Percentiles rank a stretch among this genome's conserved stretches.
Conservation (phyloP, 2,113 vertebrate species). For the Pseudopipra pipra region DNA sequence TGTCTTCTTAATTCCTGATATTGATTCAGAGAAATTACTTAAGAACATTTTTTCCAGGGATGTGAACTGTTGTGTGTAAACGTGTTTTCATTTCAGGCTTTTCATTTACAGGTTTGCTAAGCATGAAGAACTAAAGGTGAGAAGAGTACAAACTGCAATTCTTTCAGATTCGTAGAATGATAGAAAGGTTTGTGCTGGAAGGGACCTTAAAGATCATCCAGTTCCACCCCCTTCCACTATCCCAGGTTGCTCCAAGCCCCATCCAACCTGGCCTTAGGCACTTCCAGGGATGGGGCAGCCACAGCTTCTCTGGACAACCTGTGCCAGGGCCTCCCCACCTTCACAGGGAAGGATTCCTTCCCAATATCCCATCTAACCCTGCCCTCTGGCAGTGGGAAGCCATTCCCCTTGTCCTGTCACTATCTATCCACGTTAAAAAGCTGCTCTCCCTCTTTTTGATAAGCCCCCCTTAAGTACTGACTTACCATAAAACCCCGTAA, state of each 20-base stretch:
- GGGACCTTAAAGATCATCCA: not conserved
- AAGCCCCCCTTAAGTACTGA: not conserved
- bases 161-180: not conserved
- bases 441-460: not conserved
- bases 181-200: not conserved
- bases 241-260: not conserved
- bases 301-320: not conserved
- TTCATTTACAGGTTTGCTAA: constrained; percentile 1
- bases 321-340: not conserved
- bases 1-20: not conserved
- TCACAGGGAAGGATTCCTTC: not conserved
- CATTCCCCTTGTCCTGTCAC: not conserved
- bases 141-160: not conserved
- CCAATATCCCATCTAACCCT: not conserved
- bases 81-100: not conserved
- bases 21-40: not conserved
- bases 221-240: not conserved
- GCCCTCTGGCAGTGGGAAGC: not conserved
- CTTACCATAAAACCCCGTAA: not conserved
- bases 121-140: not conserved
- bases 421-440: not conserved
- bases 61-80: not conserved
- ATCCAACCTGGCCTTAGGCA: not conserved
- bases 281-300: not conserved
- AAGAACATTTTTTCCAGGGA: not conserved